Evolutionary conservation across 2,888 invertebrate species (phyloP).

Genomic region (Tortricodes alternella): DNA sequence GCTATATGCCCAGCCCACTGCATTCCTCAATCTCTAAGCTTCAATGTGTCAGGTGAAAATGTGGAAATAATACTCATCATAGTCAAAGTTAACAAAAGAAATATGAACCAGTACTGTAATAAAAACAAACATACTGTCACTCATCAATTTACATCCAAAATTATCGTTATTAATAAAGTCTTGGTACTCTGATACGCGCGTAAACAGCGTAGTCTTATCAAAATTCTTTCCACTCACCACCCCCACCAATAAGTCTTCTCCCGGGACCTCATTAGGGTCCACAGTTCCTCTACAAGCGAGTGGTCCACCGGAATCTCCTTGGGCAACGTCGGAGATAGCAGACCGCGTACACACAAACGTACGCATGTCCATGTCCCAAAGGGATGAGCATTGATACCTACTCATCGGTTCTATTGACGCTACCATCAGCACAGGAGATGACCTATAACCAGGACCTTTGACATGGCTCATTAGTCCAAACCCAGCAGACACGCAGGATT

Average conservation of each 20-base stretch:
- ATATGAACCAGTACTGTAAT: slow-evolving; percentile 53
- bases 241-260: slow-evolving; percentile 51
- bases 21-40: no score
- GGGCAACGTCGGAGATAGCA: slow-evolving; percentile 45
- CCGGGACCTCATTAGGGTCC: slow-evolving; percentile 41
- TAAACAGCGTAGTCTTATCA: slow-evolving; percentile 53
- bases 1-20: no score
- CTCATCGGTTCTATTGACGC: slow-evolving; percentile 49
- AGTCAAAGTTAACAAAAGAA: background rate
- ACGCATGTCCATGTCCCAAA: slow-evolving; percentile 63
- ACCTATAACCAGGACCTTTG: fast-evolving
- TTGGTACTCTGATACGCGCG: slow-evolving; percentile 43
- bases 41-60: no score
- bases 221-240: slow-evolving; percentile 65
- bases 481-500: slow-evolving; percentile 50
- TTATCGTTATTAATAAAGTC: slow-evolving; percentile 50
- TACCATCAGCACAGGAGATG: slow-evolving; percentile 45
- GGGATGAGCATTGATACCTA: slow-evolving; percentile 43
- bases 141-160: slow-evolving; percentile 15
- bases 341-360: slow-evolving; percentile 52
- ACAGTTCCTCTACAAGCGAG: slow-evolving; percentile 49
- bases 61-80: no score
- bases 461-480: slow-evolving; percentile 47
- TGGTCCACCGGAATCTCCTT: slow-evolving; percentile 68
- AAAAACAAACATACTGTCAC: slow-evolving; percentile 37